Percentiles rank a stretch among this genome's conserved stretches.
phyloP scores from a whole-genome alignment of 2,113 vertebrate genomes.

The Lycocorax pyrrhopterus region DNA sequence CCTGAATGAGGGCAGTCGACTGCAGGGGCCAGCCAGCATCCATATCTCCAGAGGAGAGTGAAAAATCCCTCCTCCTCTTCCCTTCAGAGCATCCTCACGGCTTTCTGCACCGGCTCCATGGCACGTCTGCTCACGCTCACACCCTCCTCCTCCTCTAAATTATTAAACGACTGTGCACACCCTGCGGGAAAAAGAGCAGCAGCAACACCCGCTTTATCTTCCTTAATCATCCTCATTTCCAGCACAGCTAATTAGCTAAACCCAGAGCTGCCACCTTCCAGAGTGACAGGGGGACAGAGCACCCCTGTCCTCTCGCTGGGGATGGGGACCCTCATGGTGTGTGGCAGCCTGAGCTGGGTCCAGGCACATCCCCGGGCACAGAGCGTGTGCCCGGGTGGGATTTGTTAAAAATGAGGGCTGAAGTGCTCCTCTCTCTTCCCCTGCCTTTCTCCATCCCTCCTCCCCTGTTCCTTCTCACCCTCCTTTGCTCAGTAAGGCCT shows the following conservation, averaged over 20 bases:
- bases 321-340: not conserved
- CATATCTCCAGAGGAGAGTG: not conserved
- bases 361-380: not conserved
- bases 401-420: not conserved
- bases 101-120: not conserved
- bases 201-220: not conserved
- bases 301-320: not conserved
- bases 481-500: not conserved
- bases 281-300: not conserved
- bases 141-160: constrained; percentile 36
- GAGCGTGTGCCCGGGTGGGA: not conserved
- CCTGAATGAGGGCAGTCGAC: not conserved
- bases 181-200: constrained; percentile 4
- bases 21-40: not conserved
- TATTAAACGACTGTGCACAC: constrained; percentile 30
- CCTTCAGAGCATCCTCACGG: not conserved
- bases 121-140: not conserved
- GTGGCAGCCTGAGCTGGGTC: not conserved
- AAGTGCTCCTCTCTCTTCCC: not conserved
- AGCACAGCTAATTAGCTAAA: not conserved
- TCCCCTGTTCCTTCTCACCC: not conserved
- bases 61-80: not conserved
- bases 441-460: not conserved
- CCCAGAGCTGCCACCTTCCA: not conserved
- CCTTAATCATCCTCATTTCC: constrained; percentile 24